Evolutionary conservation across 2,888 invertebrate species (phyloP).

Genomic region (Hypomecis punctinalis): DNA sequence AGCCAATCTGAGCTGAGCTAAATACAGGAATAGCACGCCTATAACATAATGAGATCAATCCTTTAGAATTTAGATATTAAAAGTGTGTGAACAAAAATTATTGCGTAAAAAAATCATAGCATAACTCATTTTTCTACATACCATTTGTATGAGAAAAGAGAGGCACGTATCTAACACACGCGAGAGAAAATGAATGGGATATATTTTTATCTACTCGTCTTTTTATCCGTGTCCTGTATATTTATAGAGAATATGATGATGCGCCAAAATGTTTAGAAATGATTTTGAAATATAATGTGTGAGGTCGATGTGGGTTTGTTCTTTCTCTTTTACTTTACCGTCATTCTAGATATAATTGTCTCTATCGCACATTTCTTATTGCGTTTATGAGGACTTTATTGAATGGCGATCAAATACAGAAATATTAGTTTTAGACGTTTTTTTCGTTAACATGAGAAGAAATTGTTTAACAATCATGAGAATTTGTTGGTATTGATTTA

Average conservation of each 20-base stretch:
- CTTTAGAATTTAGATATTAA: too few relatives aligned
- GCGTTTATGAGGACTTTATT: too few relatives aligned
- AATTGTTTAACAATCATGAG: too few relatives aligned
- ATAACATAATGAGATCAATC: too few relatives aligned
- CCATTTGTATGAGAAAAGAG: conserved; percentile 37
- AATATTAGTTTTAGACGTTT: too few relatives aligned
- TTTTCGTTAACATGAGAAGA: too few relatives aligned
- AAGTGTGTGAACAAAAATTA: background rate
- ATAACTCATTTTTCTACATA: conserved; percentile 5
- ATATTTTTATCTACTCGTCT: conserved; percentile 52
- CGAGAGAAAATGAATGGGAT: conserved; percentile 52
- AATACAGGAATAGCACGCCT: too few relatives aligned
- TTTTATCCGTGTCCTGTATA: conserved; percentile 45
- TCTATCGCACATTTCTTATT: too few relatives aligned
- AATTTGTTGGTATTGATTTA: too few relatives aligned
- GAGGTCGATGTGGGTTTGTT: background rate
- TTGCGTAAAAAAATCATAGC: background rate
- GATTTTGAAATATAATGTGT: background rate
- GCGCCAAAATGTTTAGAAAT: background rate
- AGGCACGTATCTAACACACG: conserved; percentile 46
- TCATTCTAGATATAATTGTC: background rate
- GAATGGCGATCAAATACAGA: too few relatives aligned
- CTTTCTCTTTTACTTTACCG: background rate
- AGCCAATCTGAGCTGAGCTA: too few relatives aligned
- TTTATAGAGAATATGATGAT: conserved; percentile 1